Evolutionary conservation across 2,888 invertebrate species (phyloP).

Genomic region (Volucella inanis): DNA sequence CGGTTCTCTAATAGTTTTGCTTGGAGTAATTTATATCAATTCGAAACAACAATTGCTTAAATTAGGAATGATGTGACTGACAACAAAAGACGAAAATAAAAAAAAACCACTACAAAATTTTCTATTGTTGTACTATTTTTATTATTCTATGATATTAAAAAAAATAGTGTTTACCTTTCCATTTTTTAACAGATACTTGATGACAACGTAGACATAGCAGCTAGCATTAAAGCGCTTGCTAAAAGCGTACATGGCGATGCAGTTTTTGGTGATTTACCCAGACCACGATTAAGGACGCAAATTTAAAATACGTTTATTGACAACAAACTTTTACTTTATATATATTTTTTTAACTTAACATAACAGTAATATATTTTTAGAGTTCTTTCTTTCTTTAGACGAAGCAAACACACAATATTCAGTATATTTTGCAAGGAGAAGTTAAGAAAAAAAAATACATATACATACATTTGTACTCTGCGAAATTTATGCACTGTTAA

Average conservation of each 20-base stretch:
- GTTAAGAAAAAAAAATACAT: background rate
- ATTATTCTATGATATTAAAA: slow-evolving; percentile 7
- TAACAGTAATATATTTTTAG: slow-evolving; percentile 22
- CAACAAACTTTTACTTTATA: background rate
- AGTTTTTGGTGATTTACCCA: slow-evolving; percentile 93
- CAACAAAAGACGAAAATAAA: too few species aligned
- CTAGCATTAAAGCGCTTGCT: slow-evolving; percentile 95
- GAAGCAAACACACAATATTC: slow-evolving; percentile 14
- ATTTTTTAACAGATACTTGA: slow-evolving; percentile 83
- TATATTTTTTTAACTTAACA: slow-evolving; percentile 34
- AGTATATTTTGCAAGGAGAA: slow-evolving; percentile 23
- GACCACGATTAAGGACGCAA: slow-evolving; percentile 92
- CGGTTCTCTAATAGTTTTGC: too few species aligned
- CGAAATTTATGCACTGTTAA: slow-evolving; percentile 32
- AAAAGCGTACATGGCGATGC: slow-evolving; percentile 94
- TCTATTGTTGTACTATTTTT: background rate
- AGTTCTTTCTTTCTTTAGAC: slow-evolving; percentile 12
- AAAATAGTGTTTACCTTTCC: slow-evolving; percentile 18
- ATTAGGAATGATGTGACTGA: too few species aligned
- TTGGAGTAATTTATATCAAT: too few species aligned
- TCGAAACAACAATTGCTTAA: too few species aligned
- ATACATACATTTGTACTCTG: slow-evolving; percentile 9
- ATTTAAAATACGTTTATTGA: slow-evolving; percentile 84
- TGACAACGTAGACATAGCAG: slow-evolving; percentile 92
- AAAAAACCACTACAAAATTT: background rate